phyloP scores from a whole-genome alignment of 2,888 invertebrate genomes.

The Lordiphosa fenestrarum region DNA sequence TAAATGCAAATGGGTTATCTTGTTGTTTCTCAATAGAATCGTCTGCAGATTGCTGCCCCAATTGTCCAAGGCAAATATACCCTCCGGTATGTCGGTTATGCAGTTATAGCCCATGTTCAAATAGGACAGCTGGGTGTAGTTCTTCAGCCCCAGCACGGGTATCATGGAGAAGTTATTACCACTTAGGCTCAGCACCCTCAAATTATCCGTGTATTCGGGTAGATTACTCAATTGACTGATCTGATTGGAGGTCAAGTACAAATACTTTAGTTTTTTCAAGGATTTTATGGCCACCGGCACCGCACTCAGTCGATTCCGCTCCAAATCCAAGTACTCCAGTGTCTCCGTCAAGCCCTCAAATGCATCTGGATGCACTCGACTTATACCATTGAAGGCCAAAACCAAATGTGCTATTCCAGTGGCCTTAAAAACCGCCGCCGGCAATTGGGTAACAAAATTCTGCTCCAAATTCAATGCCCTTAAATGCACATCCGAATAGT shows the following conservation, averaged over 20 bases:
- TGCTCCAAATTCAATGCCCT: conserved; percentile 90
- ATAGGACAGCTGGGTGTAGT: conserved; percentile 89
- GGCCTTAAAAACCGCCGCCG: conserved; percentile 85
- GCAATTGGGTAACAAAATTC: conserved; percentile 87
- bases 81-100: conserved; percentile 88
- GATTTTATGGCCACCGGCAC: conserved; percentile 87
- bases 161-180: conserved; percentile 89
- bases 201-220: conserved; percentile 82
- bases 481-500: conserved; percentile 84
- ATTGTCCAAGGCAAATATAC: conserved; percentile 85
- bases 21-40: conserved; percentile 90
- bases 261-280: conserved; percentile 87
- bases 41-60: conserved; percentile 91
- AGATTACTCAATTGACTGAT: conserved; percentile 83
- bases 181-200: conserved; percentile 89
- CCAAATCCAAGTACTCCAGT: conserved; percentile 90
- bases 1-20: conserved; percentile 87
- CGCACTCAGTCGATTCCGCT: conserved; percentile 87
- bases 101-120: conserved; percentile 94
- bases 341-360: conserved; percentile 87
- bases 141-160: conserved; percentile 85
- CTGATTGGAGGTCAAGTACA: conserved; percentile 91
- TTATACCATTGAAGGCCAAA: conserved; percentile 88
- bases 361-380: conserved; percentile 85
- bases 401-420: conserved; percentile 89